Evolutionary conservation across 2,797 vertebrate genomes (phyloP).

Genomic region (Halcyon badia): DNA sequence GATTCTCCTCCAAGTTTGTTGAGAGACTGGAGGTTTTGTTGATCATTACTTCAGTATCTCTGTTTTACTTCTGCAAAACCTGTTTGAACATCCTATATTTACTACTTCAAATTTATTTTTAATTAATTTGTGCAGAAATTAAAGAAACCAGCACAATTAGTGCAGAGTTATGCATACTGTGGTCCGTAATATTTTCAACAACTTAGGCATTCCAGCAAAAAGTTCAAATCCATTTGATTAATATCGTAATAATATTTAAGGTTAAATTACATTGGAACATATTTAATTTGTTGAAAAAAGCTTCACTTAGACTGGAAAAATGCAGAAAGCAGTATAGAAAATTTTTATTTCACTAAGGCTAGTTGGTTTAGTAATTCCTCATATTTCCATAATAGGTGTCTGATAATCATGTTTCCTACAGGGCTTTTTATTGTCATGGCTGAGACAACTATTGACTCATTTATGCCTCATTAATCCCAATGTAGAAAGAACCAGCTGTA

Average conservation of each 20-base stretch:
- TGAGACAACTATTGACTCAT: neutral
- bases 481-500: neutral
- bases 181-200: neutral
- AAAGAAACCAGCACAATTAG: neutral
- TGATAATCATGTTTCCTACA: neutral
- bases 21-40: constrained; percentile 43
- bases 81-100: neutral
- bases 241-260: neutral
- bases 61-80: constrained; percentile 12
- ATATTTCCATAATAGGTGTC: neutral
- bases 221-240: neutral
- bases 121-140: neutral
- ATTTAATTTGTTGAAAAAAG: neutral
- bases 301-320: neutral
- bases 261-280: neutral
- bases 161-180: neutral
- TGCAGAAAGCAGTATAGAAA: neutral
- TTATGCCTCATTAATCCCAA: neutral
- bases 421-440: neutral
- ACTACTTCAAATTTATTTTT: neutral
- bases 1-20: constrained; percentile 49
- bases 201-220: neutral
- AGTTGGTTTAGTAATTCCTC: neutral
- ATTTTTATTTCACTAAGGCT: neutral
- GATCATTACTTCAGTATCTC: neutral